Conservation (phyloP, 2,113 vertebrate species). For the Argyrosomus japonicus region DNA sequence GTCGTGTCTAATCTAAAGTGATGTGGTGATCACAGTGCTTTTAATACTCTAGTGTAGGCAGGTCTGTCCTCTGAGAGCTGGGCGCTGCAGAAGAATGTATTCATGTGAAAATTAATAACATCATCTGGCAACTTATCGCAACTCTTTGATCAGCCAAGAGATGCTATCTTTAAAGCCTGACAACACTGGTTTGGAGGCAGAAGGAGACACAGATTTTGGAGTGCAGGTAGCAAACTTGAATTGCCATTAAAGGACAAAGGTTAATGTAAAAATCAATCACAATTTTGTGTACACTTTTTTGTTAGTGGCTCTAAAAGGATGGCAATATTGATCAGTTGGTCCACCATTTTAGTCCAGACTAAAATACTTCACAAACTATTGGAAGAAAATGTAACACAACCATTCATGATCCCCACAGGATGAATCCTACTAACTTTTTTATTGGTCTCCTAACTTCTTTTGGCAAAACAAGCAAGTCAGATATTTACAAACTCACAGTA, state of each 20-base stretch:
- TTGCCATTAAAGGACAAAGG: background rate
- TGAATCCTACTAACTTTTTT: background rate
- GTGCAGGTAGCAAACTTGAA: background rate
- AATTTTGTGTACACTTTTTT: background rate
- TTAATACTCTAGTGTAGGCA: background rate
- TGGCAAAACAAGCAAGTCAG: background rate
- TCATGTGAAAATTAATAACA: slow-evolving; percentile 14
- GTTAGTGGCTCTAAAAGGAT: background rate
- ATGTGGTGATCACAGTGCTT: slow-evolving; percentile 24
- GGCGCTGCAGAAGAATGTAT: background rate
- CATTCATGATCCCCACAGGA: background rate
- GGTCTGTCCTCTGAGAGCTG: background rate
- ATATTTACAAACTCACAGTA: no score
- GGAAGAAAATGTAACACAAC: background rate
- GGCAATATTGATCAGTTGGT: background rate
- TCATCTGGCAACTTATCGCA: slow-evolving; percentile 9
- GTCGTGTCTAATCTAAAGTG: slow-evolving; percentile 15
- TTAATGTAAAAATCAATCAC: background rate
- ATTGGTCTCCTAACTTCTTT: background rate
- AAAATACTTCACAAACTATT: background rate
- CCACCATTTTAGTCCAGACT: background rate
- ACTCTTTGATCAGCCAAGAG: slow-evolving; percentile 34
- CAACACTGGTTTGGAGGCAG: background rate
- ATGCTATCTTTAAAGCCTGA: background rate
- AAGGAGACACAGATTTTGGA: background rate